Evolutionary conservation across 1,140 invertebrate genomes (phyloP).

Genomic region (Leptinotarsa undecemlineata): DNA sequence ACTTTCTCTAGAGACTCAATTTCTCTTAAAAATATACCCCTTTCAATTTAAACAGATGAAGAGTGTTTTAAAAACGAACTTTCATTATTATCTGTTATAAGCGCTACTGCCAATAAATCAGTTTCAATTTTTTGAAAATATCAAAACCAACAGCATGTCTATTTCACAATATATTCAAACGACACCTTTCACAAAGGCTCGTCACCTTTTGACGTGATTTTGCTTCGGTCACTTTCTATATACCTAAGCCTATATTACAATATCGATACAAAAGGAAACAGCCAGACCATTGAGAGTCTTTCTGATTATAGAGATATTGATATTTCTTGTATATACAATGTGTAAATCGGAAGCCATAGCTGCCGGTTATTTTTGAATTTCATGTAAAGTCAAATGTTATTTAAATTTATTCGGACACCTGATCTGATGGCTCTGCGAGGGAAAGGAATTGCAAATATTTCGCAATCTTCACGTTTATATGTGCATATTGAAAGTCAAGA

Average conservation of each 20-base stretch:
- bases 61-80: no score
- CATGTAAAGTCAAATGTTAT: constrained; percentile 12
- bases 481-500: background rate
- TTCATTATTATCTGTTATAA: no score
- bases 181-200: background rate
- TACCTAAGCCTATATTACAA: background rate
- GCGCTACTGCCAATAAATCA: no score
- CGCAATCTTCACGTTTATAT: background rate
- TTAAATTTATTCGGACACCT: constrained; percentile 26
- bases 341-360: background rate
- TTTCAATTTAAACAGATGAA: no score
- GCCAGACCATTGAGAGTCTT: background rate
- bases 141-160: no score
- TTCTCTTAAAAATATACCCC: no score
- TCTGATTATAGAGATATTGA: background rate
- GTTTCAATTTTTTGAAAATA: no score
- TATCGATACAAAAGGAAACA: background rate
- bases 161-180: no score
- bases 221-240: background rate
- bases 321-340: constrained; percentile 2
- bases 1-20: no score
- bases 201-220: background rate
- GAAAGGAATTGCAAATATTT: constrained; percentile 5
- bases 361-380: background rate
- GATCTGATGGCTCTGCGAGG: constrained; percentile 11